These are phyloP conservation scores for Ceriagrion tenellum DNA, from an alignment of 2,888 invertebrate species.

Conservation along the genomic window DNA sequence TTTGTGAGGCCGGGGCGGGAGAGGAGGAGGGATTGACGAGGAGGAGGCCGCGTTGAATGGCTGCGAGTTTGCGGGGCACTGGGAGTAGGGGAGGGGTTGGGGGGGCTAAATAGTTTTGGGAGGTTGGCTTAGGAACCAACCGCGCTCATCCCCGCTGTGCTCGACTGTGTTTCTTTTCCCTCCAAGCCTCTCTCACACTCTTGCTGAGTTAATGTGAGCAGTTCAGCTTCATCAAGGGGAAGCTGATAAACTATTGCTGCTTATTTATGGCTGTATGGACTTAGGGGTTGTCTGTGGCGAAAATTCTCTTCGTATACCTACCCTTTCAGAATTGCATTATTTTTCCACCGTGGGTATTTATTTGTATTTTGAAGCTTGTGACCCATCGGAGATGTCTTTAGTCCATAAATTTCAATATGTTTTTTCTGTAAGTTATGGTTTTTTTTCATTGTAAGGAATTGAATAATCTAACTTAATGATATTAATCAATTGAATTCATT, in stretches of 20 bases:
- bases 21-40: neutral
- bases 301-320: no score
- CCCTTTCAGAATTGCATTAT: no score
- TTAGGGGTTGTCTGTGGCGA: no score
- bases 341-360: no score
- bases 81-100: neutral
- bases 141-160: neutral
- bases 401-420: no score
- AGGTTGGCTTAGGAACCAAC: neutral
- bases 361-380: no score
- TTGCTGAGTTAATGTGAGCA: neutral
- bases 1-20: neutral
- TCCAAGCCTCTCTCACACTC: neutral
- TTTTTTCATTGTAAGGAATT: no score
- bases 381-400: no score
- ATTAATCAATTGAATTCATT: no score
- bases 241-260: neutral
- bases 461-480: no score
- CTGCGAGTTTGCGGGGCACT: constrained; percentile 42
- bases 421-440: no score
- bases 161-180: neutral
- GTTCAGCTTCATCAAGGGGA: neutral
- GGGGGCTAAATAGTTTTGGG: neutral
- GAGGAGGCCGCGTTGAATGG: constrained; percentile 16
- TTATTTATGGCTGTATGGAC: no score